A percentile compares a stretch with the other conserved stretches of the same genome.
These are phyloP conservation scores for Ceraclea dissimilis DNA, from an alignment of 2,888 invertebrate species.

Conservation along the genomic window DNA sequence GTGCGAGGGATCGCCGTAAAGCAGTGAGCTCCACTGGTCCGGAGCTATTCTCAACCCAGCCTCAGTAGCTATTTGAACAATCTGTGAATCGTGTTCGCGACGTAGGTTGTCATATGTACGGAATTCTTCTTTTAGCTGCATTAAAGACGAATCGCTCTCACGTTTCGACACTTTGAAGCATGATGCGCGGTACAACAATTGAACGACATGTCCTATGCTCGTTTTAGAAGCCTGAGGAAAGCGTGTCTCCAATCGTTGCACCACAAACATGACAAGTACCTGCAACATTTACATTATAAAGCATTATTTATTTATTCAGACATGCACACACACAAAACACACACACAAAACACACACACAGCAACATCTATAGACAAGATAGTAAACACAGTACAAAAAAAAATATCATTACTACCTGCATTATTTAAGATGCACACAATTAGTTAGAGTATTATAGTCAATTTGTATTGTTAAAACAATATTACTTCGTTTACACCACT, in stretches of 20 bases:
- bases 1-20: slow-evolving; percentile 92
- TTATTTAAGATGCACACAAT: no score
- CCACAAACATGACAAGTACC: slow-evolving; percentile 95
- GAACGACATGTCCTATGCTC: slow-evolving; percentile 98
- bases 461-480: no score
- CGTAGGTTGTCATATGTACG: slow-evolving; percentile 88
- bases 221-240: slow-evolving; percentile 97
- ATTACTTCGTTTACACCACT: no score
- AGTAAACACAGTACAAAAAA: no score
- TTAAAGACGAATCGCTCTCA: slow-evolving; percentile 93
- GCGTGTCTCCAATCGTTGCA: slow-evolving; percentile 91
- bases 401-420: no score
- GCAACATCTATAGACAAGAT: no score
- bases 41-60: slow-evolving; percentile 95
- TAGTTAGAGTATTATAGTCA: no score
- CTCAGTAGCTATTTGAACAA: slow-evolving; percentile 96
- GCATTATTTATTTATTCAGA: slow-evolving; percentile 8
- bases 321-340: no score
- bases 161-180: slow-evolving; percentile 98
- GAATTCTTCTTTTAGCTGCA: slow-evolving; percentile 97
- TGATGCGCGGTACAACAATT: slow-evolving; percentile 92
- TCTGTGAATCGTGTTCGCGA: slow-evolving; percentile 95
- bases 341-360: no score
- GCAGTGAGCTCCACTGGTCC: slow-evolving; percentile 94
- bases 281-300: no score